These are phyloP conservation scores for Chloropsis hardwickii DNA, from an alignment of 2,113 vertebrate species.

Conservation along the genomic window DNA sequence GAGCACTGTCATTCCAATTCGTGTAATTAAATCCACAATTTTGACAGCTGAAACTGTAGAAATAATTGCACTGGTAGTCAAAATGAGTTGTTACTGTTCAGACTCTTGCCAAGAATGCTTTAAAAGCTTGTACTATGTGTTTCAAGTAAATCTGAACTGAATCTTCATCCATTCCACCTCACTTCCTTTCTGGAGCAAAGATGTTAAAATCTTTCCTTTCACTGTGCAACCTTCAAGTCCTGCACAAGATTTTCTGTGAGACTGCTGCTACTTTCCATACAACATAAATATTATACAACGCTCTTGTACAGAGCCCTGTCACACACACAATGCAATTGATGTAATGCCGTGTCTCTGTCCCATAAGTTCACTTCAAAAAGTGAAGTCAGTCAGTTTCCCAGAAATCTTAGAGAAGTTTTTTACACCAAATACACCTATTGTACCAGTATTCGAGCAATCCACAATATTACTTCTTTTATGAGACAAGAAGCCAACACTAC, in stretches of 20 bases:
- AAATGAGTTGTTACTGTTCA: neutral
- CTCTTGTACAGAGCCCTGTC: neutral
- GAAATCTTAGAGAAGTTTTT: neutral
- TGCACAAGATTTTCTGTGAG: neutral
- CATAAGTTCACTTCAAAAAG: neutral
- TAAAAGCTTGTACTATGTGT: neutral
- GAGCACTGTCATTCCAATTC: conserved; percentile 28
- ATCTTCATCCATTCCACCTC: neutral
- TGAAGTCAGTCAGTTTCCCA: neutral
- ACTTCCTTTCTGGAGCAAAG: conserved; percentile 32
- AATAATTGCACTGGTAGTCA: conserved; percentile 23
- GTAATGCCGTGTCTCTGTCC: neutral
- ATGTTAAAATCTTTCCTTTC: neutral
- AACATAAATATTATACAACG: neutral
- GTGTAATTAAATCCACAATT: conserved; percentile 42
- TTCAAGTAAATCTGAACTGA: neutral
- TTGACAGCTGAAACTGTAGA: conserved; percentile 10
- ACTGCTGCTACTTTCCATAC: neutral
- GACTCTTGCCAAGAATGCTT: neutral
- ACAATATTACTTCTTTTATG: fast-evolving
- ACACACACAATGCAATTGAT: fast-evolving
- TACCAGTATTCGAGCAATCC: neutral
- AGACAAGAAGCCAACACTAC: neutral
- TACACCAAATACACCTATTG: neutral
- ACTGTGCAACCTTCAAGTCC: neutral